phyloP scores from a whole-genome alignment of 2,797 vertebrate genomes.

The Ctenopoma multispine region DNA sequence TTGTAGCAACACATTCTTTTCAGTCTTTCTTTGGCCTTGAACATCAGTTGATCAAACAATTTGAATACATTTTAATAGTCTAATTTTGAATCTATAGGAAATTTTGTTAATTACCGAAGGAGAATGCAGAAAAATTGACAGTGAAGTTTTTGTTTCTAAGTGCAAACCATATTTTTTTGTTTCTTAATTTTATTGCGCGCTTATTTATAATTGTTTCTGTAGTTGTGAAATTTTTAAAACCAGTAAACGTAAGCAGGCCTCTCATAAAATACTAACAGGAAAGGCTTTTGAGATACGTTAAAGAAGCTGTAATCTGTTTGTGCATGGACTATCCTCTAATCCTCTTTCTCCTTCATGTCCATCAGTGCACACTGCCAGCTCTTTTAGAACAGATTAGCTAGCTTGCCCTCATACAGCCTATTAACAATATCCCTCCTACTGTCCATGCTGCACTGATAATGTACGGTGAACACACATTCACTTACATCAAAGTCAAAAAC shows the following conservation, averaged over 20 bases:
- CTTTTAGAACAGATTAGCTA: slow-evolving; percentile 52
- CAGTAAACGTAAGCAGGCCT: neutral
- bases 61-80: neutral
- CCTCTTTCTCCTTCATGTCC: slow-evolving; percentile 57
- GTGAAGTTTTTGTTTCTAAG: neutral
- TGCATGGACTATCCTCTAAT: slow-evolving; percentile 45
- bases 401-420: slow-evolving; percentile 34
- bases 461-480: neutral
- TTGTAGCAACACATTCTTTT: slow-evolving; percentile 41
- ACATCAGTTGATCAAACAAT: slow-evolving; percentile 8
- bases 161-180: neutral
- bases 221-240: neutral
- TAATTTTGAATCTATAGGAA: rapidly evolving
- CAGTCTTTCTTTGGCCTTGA: slow-evolving; percentile 8
- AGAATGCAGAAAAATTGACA: neutral
- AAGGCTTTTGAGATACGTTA: neutral
- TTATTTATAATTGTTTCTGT: neutral
- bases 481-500: neutral
- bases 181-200: neutral
- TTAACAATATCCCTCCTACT: slow-evolving; percentile 46
- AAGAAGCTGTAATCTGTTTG: neutral
- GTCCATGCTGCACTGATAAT: slow-evolving; percentile 2
- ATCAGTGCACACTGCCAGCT: slow-evolving; percentile 26
- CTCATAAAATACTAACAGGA: neutral
- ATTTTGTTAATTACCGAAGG: neutral